A percentile compares a stretch with the other conserved stretches of the same genome.
Evolutionary conservation across 2,113 vertebrate genomes (phyloP).

Genomic region (Calidris pugnax): DNA sequence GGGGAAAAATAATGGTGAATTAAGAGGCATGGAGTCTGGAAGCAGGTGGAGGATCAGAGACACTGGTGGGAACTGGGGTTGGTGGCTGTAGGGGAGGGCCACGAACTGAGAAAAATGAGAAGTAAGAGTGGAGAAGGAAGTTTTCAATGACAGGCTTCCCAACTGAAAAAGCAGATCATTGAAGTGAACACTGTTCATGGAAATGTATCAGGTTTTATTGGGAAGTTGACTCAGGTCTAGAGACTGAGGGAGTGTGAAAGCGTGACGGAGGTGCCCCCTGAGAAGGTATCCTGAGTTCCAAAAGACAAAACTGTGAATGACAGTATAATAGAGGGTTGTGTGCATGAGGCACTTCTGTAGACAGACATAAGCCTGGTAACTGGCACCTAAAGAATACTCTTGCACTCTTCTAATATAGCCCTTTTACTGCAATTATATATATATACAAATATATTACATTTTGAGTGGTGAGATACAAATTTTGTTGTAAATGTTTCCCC

Average conservation of each 20-base stretch:
- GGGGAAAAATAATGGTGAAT: background rate
- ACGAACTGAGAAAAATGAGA: background rate
- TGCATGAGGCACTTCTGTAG: background rate
- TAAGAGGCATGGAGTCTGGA: background rate
- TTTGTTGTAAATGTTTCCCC: background rate
- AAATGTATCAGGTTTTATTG: background rate
- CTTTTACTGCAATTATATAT: background rate
- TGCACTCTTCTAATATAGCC: background rate
- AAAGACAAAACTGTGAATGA: background rate
- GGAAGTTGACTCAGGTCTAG: background rate
- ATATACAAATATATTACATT: background rate
- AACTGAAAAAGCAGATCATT: background rate
- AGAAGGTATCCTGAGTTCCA: background rate
- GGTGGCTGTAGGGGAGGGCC: background rate
- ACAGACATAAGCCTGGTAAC: background rate
- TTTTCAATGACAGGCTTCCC: background rate
- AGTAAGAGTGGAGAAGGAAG: background rate
- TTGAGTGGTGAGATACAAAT: background rate
- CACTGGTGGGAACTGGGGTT: background rate
- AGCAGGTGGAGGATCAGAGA: background rate
- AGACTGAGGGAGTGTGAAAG: background rate
- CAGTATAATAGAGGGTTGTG: background rate
- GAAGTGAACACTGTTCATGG: background rate
- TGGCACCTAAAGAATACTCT: background rate
- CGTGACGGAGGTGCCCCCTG: background rate